Base-by-base conservation (phyloP, 2,113 vertebrate species). In the Hemichromis elongatus region DNA sequence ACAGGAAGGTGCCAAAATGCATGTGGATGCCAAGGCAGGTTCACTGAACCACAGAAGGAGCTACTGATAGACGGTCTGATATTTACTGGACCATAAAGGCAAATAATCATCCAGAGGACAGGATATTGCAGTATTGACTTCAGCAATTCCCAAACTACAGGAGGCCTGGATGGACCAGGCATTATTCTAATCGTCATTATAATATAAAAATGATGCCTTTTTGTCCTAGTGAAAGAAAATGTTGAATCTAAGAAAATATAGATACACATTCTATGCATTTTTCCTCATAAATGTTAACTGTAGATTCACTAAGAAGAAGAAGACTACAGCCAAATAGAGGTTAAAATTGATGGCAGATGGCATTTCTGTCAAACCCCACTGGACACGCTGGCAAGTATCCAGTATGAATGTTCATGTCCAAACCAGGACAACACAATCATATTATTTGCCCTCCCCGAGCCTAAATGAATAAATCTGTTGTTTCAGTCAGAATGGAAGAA, bases 321-420 rank as follows among this genome's bases (percentile, higher is more conserved):
- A 56, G 5, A 5, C 13, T 2, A 45, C n/a, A 42, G 50, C 6
- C 30, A 80, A 83, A 86, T 59, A 28, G 33, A 54, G 33, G 59
- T 88, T 63, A 13, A 77, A 82, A 77, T 33, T 70, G 54, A 68
- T 53, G 68, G 77, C 89, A 89, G 78, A 90, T 89, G 83, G 87
- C 26, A 40, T 61, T 24, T 18, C 77, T 55, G 56, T 88, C 14
- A 6, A 42, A 70, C 26, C 70, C 68, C 9, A 52, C 55, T 37
- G 61, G n/a, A 47, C 28, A 21, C 57, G 82, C n/a, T 82, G 86
- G 57, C 40, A 35, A 57, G 47, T 9, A 57, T 21, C 55, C 80
- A 89, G 68, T 55, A n/a, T 77, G 78, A 83, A 55, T 9, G 55
- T 30, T 81, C 54, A 30, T 73, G 86, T 40, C 16, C 24, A 56